Conservation (phyloP, 1,140 invertebrate genomes). For the Matsumurasca onukii region DNA sequence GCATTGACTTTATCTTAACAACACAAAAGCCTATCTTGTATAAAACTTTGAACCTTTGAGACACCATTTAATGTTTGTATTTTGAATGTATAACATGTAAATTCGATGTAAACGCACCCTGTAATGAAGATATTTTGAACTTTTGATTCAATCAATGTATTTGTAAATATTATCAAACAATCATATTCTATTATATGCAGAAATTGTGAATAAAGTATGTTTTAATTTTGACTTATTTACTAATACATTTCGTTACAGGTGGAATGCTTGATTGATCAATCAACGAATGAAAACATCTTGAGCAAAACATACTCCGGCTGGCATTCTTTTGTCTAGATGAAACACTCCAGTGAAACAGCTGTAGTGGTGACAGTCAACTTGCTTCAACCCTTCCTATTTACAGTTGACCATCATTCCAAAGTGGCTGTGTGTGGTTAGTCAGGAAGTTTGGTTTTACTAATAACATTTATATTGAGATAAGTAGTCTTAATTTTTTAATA, state of each 20-base stretch:
- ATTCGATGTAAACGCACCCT: constrained; percentile 2
- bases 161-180: neutral
- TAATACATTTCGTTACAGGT: constrained; percentile 33
- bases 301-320: constrained; percentile 38
- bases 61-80: constrained; percentile 20
- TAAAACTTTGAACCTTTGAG: neutral
- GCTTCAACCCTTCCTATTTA: no score
- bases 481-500: no score
- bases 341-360: no score
- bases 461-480: no score
- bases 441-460: no score
- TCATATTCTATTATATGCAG: neutral
- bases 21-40: no score
- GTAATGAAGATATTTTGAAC: neutral
- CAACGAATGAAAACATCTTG: constrained; percentile 38
- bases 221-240: neutral
- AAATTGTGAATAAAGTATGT: no score
- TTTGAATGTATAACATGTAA: neutral
- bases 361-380: no score
- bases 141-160: neutral
- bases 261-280: constrained; percentile 38
- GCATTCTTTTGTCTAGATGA: no score
- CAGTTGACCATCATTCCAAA: no score
- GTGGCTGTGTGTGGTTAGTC: no score
- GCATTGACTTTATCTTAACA: no score